A percentile compares a stretch with the other conserved stretches of the same genome.
These are phyloP conservation scores for Tanytarsus gracilentus DNA, from an alignment of 2,888 invertebrate species.

Conservation along the genomic window DNA sequence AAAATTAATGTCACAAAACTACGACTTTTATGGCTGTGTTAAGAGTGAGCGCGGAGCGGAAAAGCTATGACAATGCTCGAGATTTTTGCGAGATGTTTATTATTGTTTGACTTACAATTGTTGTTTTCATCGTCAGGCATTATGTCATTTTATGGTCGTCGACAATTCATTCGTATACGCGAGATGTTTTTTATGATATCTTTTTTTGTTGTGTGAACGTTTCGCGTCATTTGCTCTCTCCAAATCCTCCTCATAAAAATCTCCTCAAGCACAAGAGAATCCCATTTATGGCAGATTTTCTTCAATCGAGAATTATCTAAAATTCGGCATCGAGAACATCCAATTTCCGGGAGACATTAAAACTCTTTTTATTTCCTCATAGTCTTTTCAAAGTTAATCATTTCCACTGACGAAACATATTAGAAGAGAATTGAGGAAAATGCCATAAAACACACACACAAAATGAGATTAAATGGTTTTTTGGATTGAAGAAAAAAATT, in stretches of 20 bases:
- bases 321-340: conserved; percentile 10
- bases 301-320: neutral
- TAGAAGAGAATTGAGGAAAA: no score
- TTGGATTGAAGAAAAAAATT: no score
- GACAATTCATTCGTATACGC: neutral
- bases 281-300: neutral
- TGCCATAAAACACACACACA: no score
- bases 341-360: conserved; percentile 10
- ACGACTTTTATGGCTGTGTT: neutral
- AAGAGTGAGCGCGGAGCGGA: neutral
- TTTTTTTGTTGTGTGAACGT: neutral
- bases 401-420: no score
- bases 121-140: neutral
- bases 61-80: neutral
- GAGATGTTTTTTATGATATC: neutral
- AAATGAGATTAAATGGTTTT: no score
- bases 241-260: neutral
- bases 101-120: conserved; percentile 10
- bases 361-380: conserved; percentile 8
- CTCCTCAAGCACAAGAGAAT: neutral
- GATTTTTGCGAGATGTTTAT: neutral
- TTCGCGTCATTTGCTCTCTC: neutral
- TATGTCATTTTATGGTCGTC: neutral
- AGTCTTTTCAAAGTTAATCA: conserved; percentile 3
- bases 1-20: conserved; percentile 21